phyloP scores from a whole-genome alignment of 1,140 invertebrate species.

The silkworm (Bombyx mori) region DNA sequence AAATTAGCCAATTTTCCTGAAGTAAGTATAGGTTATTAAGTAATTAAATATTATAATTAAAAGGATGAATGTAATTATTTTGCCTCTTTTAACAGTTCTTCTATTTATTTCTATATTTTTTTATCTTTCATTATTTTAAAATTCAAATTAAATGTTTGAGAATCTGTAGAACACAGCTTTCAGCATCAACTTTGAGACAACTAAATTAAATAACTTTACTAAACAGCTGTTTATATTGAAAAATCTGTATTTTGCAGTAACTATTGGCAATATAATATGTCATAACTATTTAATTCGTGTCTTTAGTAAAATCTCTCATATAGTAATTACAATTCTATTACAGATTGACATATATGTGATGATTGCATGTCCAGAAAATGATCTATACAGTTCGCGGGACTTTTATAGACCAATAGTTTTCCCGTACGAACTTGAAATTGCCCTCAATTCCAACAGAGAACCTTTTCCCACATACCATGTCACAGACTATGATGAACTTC shows the following conservation, averaged over 20 bases:
- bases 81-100: too few relatives aligned
- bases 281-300: background rate
- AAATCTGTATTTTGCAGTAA: background rate
- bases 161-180: too few relatives aligned
- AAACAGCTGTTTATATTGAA: too few relatives aligned
- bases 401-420: constrained; percentile 92
- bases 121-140: too few relatives aligned
- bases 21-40: constrained; percentile 59
- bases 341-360: constrained; percentile 92
- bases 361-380: constrained; percentile 91
- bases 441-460: constrained; percentile 78
- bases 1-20: constrained; percentile 96
- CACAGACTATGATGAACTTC: constrained; percentile 83
- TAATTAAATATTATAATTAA: background rate
- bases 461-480: constrained; percentile 76
- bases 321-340: constrained; percentile 28
- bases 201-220: too few relatives aligned
- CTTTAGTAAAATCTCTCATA: background rate
- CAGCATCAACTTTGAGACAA: too few relatives aligned
- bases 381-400: constrained; percentile 86
- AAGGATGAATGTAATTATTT: background rate
- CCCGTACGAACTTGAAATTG: constrained; percentile 94
- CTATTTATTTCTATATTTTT: too few relatives aligned
- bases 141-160: too few relatives aligned
- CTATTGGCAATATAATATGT: background rate